Evolutionary conservation across 2,888 invertebrate species (phyloP), one percentile per base, ranked within the genome.

Genomic region (Agrotis clavis): DNA sequence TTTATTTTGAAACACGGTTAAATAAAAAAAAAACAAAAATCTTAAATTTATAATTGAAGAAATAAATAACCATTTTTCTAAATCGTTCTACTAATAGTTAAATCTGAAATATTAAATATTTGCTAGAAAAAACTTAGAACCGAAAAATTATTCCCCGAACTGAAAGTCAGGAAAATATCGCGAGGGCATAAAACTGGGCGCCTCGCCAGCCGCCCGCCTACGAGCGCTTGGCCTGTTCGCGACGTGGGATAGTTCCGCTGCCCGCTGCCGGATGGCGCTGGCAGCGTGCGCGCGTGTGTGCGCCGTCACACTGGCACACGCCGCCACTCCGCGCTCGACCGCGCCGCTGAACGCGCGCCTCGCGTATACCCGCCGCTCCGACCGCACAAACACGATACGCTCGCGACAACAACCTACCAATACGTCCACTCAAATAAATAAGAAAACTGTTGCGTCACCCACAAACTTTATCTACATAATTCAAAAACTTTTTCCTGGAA

Each of bases 311-410:
- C 92, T 87, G 90, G 91, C 90, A 89, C 89, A 91, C 90, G 93
- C 92, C 91, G 89, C 92, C 95, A 95, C 95, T 95, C 96, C 95
- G 95, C 96, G 95, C 95, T 93, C 94, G 93, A 94, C 95, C 93
- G 94, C 96, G 96, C 93, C 90, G 93, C 92, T 87, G 93, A 94
- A 79, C 91, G 94, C 94, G 94, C 95, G 95, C 92, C 84, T 94
- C 93, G 94, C 91, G 92, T 92, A 84, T 84, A 79, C 66, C 85
- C 86, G 85, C 87, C 83, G 87, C 88, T 89, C 87, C 84, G 87
- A 81, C 83, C 85, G 87, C 84, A 85, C 84, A 89, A 90, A 91
- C 91, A 92, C 92, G 92, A 92, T 87, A 92, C 92, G 91, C 90
- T 93, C 94, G 93, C 92, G 94, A 91, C 89, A 89, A 91, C 92